These are phyloP conservation scores for Agriotes lineatus DNA, from an alignment of 2,888 invertebrate species.

Conservation along the genomic window DNA sequence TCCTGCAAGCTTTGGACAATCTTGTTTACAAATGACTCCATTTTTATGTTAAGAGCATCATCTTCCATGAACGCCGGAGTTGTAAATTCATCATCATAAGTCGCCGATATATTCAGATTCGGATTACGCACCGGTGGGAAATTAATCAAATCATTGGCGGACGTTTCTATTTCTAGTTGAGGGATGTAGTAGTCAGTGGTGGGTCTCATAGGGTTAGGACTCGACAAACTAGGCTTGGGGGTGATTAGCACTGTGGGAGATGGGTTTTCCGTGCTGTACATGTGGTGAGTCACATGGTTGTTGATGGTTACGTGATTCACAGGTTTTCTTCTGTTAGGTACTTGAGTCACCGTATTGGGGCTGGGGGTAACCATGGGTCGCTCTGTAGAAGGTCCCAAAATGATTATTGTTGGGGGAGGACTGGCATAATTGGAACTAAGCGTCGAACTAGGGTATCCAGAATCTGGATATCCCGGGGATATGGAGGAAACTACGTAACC, in stretches of 20 bases:
- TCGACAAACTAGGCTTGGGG: conserved; percentile 72
- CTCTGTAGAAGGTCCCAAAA: conserved; percentile 66
- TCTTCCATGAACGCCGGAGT: conserved; percentile 85
- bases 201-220: conserved; percentile 54
- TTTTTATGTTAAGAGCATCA: conserved; percentile 80
- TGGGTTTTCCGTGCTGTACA: conserved; percentile 68
- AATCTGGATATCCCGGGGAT: background rate
- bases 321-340: conserved; percentile 64
- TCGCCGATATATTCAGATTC: conserved; percentile 79
- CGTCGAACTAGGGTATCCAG: conserved; percentile 44
- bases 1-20: conserved; percentile 86
- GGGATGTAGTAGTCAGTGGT: conserved; percentile 53
- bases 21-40: conserved; percentile 85
- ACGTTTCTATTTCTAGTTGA: conserved; percentile 71
- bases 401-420: conserved; percentile 73
- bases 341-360: conserved; percentile 30
- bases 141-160: conserved; percentile 73
- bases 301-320: conserved; percentile 71
- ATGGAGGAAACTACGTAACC: conserved; percentile 52
- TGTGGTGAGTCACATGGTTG: conserved; percentile 73
- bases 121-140: conserved; percentile 91
- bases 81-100: conserved; percentile 76
- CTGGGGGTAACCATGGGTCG: conserved; percentile 13
- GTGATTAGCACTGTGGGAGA: conserved; percentile 77
- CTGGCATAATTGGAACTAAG: conserved; percentile 56